Conservation (phyloP, 2,113 vertebrate genomes). For the Chascanopsetta lugubris region DNA sequence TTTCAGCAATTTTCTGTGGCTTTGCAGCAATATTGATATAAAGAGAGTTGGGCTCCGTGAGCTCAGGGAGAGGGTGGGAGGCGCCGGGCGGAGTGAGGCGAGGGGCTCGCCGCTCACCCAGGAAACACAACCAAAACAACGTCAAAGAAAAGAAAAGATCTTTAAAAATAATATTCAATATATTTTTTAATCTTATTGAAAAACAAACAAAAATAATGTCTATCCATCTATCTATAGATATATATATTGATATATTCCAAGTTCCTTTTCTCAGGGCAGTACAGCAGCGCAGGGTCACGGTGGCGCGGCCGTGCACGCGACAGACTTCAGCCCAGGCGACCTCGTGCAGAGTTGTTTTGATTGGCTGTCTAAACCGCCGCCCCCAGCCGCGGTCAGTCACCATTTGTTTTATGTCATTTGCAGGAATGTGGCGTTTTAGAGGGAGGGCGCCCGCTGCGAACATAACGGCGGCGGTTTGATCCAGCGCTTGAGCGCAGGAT, state of each 20-base stretch:
- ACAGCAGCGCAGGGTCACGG: constrained; percentile 32
- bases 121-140: no score
- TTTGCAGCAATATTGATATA: constrained; percentile 64
- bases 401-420: constrained; percentile 67
- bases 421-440: constrained; percentile 45
- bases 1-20: constrained; percentile 61
- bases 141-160: constrained; percentile 3
- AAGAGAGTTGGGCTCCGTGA: constrained; percentile 37
- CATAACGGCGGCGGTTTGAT: constrained; percentile 57
- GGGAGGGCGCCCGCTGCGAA: constrained; percentile 39
- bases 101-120: constrained; percentile 22
- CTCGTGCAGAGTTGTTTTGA: constrained; percentile 59
- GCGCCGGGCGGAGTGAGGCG: constrained; percentile 33
- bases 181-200: no score
- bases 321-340: constrained; percentile 32
- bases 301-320: constrained; percentile 20
- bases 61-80: constrained; percentile 23
- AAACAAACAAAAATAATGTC: no score
- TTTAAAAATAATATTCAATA: no score
- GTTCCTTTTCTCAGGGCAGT: constrained; percentile 29
- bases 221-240: background rate
- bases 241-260: constrained; percentile 24
- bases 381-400: constrained; percentile 50
- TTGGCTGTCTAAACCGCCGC: constrained; percentile 57
- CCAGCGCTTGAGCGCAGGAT: constrained; percentile 18